These are phyloP conservation scores for Eupeodes corollae DNA, from an alignment of 1,140 invertebrate genomes.

Conservation along the genomic window DNA sequence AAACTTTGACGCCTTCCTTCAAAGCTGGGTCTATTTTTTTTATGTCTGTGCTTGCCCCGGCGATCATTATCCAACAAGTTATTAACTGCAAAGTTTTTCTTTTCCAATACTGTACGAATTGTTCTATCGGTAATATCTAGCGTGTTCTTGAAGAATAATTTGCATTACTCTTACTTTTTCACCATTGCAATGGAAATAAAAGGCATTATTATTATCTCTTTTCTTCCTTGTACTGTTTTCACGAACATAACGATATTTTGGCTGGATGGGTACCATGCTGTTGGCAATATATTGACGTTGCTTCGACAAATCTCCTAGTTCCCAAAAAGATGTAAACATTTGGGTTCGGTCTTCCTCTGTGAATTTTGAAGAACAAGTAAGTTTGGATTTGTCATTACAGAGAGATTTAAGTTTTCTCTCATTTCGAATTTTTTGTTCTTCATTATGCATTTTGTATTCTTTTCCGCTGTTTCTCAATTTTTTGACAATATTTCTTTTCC, in stretches of 20 bases:
- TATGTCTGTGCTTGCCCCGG: conserved; percentile 1
- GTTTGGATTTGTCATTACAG: not conserved
- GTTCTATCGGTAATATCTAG: conserved; percentile 8
- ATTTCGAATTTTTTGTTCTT: not conserved
- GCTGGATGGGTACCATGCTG: not conserved
- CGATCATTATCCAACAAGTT: no score
- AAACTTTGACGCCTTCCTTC: conserved; percentile 7
- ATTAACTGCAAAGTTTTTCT: no score
- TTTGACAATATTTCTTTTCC: not conserved
- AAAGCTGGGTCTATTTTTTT: conserved; percentile 1
- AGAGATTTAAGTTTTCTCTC: not conserved
- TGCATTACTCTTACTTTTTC: conserved; percentile 4
- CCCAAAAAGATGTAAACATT: not conserved
- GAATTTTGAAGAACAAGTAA: not conserved
- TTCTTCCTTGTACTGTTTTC: not conserved
- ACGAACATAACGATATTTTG: conserved; percentile 1
- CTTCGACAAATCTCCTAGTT: not conserved
- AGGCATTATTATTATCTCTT: conserved; percentile 1
- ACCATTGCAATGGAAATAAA: conserved; percentile 1
- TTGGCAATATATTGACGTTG: not conserved
- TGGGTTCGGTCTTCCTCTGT: not conserved
- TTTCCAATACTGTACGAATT: conserved; percentile 6
- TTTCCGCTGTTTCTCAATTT: no score
- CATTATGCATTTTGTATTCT: not conserved
- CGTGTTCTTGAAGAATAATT: conserved; percentile 10